Percentiles rank a stretch among this genome's conserved stretches.
Conservation (phyloP, 1,140 invertebrate species). For the Radopholus similis region DNA sequence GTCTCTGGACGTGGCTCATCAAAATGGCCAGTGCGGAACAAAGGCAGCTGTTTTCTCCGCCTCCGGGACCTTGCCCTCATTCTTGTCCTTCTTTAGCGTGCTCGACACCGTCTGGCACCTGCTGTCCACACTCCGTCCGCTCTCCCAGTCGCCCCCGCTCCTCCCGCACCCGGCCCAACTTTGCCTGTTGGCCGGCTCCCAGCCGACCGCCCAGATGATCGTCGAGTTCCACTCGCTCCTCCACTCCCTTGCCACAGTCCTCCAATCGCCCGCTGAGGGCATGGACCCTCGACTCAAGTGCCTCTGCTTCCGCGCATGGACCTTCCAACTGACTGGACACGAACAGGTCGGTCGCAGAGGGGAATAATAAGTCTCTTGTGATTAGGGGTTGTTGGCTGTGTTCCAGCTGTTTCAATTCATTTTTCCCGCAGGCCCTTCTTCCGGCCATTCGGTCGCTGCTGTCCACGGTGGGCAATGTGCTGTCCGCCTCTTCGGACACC, state of each 20-base stretch:
- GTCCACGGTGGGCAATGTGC: conserved; percentile 30
- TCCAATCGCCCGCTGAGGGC: conserved; percentile 39
- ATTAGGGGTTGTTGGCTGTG: background rate
- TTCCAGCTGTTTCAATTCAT: background rate
- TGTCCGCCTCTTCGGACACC: conserved; percentile 30
- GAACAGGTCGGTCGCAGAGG: conserved; percentile 33
- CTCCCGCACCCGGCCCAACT: conserved; percentile 53
- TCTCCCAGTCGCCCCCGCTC: conserved; percentile 28
- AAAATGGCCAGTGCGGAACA: conserved; percentile 72
- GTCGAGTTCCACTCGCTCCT: conserved; percentile 52
- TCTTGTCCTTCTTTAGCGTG: conserved; percentile 59
- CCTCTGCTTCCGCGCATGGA: conserved; percentile 56
- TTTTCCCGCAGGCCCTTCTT: conserved; percentile 15
- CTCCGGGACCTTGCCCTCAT: background rate
- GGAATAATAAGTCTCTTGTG: conserved; percentile 11
- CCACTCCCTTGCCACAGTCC: conserved; percentile 47
- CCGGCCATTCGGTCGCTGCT: conserved; percentile 34
- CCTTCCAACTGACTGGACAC: conserved; percentile 56
- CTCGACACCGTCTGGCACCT: conserved; percentile 54
- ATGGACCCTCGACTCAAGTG: conserved; percentile 47
- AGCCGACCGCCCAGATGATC: conserved; percentile 45
- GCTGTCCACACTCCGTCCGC: conserved; percentile 44
- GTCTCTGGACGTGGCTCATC: conserved; percentile 90
- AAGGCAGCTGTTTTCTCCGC: conserved; percentile 81
- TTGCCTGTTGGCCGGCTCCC: conserved; percentile 53